phyloP scores from a whole-genome alignment of 2,888 invertebrate genomes.

The Aethes cnicana region DNA sequence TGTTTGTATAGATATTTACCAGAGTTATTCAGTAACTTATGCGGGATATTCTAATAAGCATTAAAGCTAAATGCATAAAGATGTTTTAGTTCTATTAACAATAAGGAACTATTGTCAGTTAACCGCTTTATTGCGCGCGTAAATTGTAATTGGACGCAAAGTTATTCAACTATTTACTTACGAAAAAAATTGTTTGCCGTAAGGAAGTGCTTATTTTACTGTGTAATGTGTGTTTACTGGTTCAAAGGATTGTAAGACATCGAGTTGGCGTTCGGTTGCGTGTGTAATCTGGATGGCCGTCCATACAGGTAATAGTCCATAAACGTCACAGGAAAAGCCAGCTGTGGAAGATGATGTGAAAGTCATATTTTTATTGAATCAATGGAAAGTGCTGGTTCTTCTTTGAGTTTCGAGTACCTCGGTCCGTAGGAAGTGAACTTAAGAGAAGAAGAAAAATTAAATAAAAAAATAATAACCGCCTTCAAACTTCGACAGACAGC shows the following conservation, averaged over 20 bases:
- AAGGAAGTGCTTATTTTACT: too few relatives aligned
- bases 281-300: constrained; percentile 46
- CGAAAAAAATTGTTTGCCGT: constrained; percentile 7
- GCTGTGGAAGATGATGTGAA: too few relatives aligned
- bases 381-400: too few relatives aligned
- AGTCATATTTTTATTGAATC: too few relatives aligned
- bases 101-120: too few relatives aligned
- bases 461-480: too few relatives aligned
- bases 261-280: constrained; percentile 30
- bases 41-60: background rate
- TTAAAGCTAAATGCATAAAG: background rate
- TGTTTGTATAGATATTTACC: background rate
- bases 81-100: background rate
- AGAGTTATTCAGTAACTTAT: constrained; percentile 1
- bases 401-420: too few relatives aligned
- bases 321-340: constrained; percentile 55
- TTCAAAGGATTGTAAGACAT: too few relatives aligned
- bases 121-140: background rate
- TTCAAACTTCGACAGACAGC: too few relatives aligned
- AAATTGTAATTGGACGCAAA: background rate
- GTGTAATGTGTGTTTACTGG: too few relatives aligned
- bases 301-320: constrained; percentile 62
- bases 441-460: too few relatives aligned
- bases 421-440: too few relatives aligned
- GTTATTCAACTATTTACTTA: background rate